A percentile compares a stretch with the other conserved stretches of the same genome.
phyloP scores from a whole-genome alignment of 37 sponge, comb jelly and placozoan genomes.

The Oscarella lobularis region DNA sequence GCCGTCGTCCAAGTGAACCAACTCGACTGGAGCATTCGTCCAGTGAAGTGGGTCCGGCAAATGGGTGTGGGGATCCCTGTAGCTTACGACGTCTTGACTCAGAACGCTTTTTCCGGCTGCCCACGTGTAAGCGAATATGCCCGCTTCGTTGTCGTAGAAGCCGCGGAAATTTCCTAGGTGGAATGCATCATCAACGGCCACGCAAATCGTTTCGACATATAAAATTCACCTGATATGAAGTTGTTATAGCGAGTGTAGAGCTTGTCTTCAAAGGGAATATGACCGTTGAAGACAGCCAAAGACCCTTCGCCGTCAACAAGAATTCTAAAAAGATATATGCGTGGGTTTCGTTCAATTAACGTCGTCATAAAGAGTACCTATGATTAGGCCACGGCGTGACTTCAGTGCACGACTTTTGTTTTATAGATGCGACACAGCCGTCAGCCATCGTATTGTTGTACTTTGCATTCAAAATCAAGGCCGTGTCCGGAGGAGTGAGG shows the following conservation, averaged over 20 bases:
- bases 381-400: constrained; percentile 2
- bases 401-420: background rate
- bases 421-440: background rate
- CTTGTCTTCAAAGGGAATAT: constrained; percentile 39
- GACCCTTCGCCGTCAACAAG: constrained; percentile 58
- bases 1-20: constrained; percentile 1
- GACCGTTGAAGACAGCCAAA: constrained; percentile 76
- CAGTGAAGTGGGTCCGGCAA: background rate
- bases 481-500: constrained; percentile 43
- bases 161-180: constrained; percentile 66
- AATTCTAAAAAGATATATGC: constrained; percentile 13
- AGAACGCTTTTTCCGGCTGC: constrained; percentile 37
- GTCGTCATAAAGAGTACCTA: background rate
- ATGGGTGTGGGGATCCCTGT: constrained; percentile 25
- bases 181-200: too few relatives aligned
- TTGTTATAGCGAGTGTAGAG: constrained; percentile 45
- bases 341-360: background rate
- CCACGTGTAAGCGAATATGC: constrained; percentile 61
- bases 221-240: too few relatives aligned
- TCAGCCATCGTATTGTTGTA: background rate
- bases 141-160: constrained; percentile 42
- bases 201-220: too few relatives aligned
- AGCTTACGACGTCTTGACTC: constrained; percentile 24
- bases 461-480: background rate
- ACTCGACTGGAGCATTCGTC: background rate